Conservation (phyloP, 1,140 invertebrate species). For the Cyclina sinensis region DNA sequence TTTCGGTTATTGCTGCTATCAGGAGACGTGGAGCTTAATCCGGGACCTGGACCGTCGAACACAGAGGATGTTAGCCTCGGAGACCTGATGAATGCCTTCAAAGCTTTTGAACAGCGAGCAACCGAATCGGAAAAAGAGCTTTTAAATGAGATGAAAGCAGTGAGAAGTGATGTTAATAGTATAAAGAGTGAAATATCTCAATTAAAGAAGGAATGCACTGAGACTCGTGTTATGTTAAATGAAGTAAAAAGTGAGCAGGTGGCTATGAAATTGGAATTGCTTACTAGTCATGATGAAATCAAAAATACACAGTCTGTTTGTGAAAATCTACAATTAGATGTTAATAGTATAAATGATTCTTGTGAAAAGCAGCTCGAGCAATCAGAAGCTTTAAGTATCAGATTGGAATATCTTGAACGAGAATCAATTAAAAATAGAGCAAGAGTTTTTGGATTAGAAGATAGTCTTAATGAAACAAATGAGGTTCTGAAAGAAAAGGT, state of each 20-base stretch:
- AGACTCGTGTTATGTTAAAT: not conserved
- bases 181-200: not conserved
- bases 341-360: not conserved
- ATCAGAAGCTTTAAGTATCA: not conserved
- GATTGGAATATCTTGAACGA: not conserved
- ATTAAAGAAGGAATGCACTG: not conserved
- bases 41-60: conserved; percentile 7
- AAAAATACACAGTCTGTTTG: not conserved
- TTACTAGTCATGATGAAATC: not conserved
- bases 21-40: conserved; percentile 18
- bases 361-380: not conserved
- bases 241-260: not conserved
- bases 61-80: not conserved
- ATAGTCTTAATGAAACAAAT: not conserved
- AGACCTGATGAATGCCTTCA: not conserved
- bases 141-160: conserved; percentile 19
- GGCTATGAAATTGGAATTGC: not conserved
- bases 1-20: not conserved
- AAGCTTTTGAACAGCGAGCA: not conserved
- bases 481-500: not conserved
- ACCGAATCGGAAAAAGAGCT: not conserved
- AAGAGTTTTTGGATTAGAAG: not conserved
- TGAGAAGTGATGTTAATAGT: not conserved
- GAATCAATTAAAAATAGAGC: not conserved
- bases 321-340: conserved; percentile 16